Conservation (phyloP, 1,140 invertebrate species). For the Geopemphigus sp. region DNA sequence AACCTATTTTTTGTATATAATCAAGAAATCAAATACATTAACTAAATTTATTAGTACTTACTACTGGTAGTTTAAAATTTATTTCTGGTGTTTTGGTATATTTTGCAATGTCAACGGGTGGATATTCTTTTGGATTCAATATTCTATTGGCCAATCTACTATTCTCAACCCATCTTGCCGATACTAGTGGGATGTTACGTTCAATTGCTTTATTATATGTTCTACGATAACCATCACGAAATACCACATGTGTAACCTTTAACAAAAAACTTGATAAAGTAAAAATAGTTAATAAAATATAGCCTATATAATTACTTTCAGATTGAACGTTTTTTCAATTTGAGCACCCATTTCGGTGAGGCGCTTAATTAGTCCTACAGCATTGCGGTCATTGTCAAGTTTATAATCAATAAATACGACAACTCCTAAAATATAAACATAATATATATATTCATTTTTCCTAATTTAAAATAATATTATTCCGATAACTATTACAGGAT, state of each 20-base stretch:
- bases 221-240: conserved; percentile 27
- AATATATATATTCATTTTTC: too few species aligned
- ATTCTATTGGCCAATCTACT: conserved; percentile 27
- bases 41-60: neutral
- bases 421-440: conserved; percentile 1
- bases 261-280: neutral
- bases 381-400: conserved; percentile 15
- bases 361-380: neutral
- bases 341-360: conserved; percentile 20
- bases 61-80: conserved; percentile 9
- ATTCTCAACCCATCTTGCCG: conserved; percentile 30
- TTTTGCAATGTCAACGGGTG: conserved; percentile 16
- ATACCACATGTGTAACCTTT: conserved; percentile 35
- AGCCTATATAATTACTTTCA: neutral
- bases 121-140: conserved; percentile 10
- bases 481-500: too few species aligned
- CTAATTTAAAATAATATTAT: too few species aligned
- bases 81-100: neutral
- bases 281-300: neutral
- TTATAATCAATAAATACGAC: conserved; percentile 47
- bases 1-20: neutral
- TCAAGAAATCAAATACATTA: neutral
- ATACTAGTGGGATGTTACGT: conserved; percentile 31
- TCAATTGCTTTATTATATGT: conserved; percentile 23
- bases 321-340: conserved; percentile 41